phyloP scores from a whole-genome alignment of 2,797 vertebrate genomes.

The Danionella dracula region DNA sequence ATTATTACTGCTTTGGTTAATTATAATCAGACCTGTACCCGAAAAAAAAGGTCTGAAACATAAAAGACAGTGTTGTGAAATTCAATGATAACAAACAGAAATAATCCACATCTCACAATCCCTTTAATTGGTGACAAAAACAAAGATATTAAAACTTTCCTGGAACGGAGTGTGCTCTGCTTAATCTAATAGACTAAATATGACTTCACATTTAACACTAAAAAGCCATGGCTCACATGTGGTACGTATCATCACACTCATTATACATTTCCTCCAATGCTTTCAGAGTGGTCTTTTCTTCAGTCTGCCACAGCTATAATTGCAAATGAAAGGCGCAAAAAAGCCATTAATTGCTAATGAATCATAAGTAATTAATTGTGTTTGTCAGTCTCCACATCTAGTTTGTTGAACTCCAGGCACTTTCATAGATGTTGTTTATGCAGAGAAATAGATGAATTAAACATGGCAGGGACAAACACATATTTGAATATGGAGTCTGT shows the following conservation, averaged over 20 bases:
- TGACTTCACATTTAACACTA: conserved; percentile 35
- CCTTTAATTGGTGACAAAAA: not conserved
- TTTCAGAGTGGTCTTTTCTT: conserved; percentile 58
- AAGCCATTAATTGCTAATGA: conserved; percentile 75
- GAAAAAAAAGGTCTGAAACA: not conserved
- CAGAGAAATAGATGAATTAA: conserved; percentile 68
- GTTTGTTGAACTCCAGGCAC: conserved; percentile 63
- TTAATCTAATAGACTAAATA: conserved; percentile 34
- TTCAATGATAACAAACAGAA: no score
- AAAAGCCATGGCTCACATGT: not conserved
- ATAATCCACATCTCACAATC: not conserved
- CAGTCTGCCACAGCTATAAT: conserved; percentile 63
- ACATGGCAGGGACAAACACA: conserved; percentile 52
- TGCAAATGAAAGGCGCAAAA: conserved; percentile 67
- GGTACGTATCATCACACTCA: conserved; percentile 49
- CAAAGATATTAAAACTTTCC: not conserved
- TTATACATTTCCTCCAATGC: conserved; percentile 59
- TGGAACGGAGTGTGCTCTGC: not conserved
- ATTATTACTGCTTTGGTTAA: no score
- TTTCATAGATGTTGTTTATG: conserved; percentile 62
- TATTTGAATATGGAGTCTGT: conserved; percentile 61
- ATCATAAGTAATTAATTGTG: conserved; percentile 80
- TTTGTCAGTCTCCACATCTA: conserved; percentile 71
- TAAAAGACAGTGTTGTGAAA: no score
- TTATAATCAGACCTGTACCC: no score